Evolutionary conservation across 2,113 vertebrate genomes (phyloP), one percentile per base, ranked within the genome.

Genomic region (Elanus axillaris): DNA sequence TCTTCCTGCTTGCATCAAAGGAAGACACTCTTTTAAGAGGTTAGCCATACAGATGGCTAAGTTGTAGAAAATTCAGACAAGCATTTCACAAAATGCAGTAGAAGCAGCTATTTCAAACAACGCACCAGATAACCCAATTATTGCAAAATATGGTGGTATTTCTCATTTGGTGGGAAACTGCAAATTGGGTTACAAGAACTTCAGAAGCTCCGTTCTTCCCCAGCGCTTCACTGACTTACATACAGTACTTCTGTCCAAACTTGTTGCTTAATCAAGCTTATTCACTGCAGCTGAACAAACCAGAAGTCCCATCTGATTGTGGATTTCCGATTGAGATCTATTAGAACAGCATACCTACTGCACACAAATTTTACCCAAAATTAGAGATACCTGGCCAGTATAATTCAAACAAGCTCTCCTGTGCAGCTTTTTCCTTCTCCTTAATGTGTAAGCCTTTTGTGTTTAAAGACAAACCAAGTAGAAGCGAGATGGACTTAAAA

Each of bases 221-320:
- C 42, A 36, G 15, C 18, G 25, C 45, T 88, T 71, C 45, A 58
- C 19, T 32, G 17, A 63, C 4, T 32, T 14, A 63, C 4, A 16
- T 18, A 88, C 34, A 50, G 36, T 13, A 62, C 53, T 80, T 79
- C 62, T 76, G n/a, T 16, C 52, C 27, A 53, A 53, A 53, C 10
- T 18, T 53, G 52, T 53, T 53, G 52, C 27, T 53, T 53, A 53
- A 29, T 5, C 43, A 48, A 76, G 36, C 7, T 75, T 42, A 53
- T 0, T 6, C 27, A 63, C 36, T 40, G 22, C 0, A 0, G 26
- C 7, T 55, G 6, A 38, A 53, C 17, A 63, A 72, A 29, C 23
- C 32, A 47, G 18, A 69, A 74, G 26, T 45, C 9, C 42, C 29
- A 73, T 5, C 10, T 16, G 19, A 50, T 0, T 26, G 6, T 14